Conservation (phyloP, 2,113 vertebrate genomes). For the Cairina moschata region DNA sequence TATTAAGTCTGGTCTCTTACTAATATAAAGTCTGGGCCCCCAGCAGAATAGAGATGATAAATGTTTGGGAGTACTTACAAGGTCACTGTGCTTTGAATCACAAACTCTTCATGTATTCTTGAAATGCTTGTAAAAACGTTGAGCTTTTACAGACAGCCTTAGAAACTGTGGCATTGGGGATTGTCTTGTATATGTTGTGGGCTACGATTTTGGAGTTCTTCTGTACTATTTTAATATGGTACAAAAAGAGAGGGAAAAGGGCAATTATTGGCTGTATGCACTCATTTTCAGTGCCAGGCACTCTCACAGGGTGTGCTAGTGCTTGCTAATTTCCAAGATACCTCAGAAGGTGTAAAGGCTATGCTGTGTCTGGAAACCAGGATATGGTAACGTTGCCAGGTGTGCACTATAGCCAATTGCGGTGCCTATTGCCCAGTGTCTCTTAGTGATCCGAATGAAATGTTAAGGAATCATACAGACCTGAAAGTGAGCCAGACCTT, state of each 20-base stretch:
- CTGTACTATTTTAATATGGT: not conserved
- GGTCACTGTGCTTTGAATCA: not conserved
- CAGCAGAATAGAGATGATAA: not conserved
- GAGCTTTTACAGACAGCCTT: not conserved
- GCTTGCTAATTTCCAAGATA: not conserved
- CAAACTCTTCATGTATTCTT: not conserved
- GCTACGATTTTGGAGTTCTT: not conserved
- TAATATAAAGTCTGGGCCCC: not conserved
- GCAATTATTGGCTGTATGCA: not conserved
- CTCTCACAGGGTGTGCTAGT: not conserved
- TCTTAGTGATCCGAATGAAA: not conserved
- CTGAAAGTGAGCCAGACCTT: not conserved
- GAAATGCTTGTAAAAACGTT: not conserved
- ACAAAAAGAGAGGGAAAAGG: not conserved
- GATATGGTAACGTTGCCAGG: not conserved
- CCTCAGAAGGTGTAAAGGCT: not conserved
- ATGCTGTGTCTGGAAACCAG: not conserved
- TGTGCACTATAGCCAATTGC: accelerated
- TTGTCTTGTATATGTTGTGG: not conserved
- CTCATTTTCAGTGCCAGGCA: not conserved
- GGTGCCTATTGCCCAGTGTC: not conserved
- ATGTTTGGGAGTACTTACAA: not conserved
- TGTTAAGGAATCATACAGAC: not conserved
- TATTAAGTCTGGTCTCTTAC: not conserved
- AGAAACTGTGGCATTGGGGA: not conserved